phyloP scores from a whole-genome alignment of 2,888 invertebrate genomes.

The Cosmia pyralina region DNA sequence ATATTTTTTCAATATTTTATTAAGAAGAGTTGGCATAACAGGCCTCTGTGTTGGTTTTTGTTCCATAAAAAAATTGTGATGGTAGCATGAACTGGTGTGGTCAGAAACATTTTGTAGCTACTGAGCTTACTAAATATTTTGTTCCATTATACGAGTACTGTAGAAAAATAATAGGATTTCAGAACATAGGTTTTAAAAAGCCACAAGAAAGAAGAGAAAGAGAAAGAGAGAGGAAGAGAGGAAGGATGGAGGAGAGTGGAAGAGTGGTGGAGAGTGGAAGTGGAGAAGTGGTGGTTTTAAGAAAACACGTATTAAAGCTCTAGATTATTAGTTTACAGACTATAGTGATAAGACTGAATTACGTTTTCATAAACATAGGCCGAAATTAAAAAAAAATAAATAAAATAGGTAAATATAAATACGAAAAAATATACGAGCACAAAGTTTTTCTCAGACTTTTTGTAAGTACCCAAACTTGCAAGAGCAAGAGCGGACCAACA shows the following conservation, averaged over 20 bases:
- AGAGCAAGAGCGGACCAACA: background rate
- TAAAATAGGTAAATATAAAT: background rate
- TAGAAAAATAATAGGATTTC: background rate
- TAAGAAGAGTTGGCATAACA: background rate
- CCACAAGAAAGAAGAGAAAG: no score
- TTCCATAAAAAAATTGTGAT: no score
- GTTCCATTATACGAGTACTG: background rate
- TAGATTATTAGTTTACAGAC: background rate
- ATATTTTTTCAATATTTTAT: slow-evolving; percentile 1
- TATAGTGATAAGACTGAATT: background rate
- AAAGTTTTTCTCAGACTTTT: background rate
- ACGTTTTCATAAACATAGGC: background rate
- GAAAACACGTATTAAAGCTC: background rate
- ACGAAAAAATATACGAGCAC: background rate
- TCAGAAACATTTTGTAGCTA: background rate
- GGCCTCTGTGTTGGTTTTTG: background rate
- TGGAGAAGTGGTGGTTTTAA: no score
- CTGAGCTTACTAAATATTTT: background rate
- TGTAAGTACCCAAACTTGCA: no score
- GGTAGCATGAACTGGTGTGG: background rate
- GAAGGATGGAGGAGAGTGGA: no score
- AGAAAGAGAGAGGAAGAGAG: no score
- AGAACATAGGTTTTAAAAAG: background rate
- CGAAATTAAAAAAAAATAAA: background rate
- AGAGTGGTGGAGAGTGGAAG: no score